Percentiles rank a stretch among this genome's conserved stretches.
Evolutionary conservation across 2,113 vertebrate species (phyloP).

Genomic region (Pipa parva): DNA sequence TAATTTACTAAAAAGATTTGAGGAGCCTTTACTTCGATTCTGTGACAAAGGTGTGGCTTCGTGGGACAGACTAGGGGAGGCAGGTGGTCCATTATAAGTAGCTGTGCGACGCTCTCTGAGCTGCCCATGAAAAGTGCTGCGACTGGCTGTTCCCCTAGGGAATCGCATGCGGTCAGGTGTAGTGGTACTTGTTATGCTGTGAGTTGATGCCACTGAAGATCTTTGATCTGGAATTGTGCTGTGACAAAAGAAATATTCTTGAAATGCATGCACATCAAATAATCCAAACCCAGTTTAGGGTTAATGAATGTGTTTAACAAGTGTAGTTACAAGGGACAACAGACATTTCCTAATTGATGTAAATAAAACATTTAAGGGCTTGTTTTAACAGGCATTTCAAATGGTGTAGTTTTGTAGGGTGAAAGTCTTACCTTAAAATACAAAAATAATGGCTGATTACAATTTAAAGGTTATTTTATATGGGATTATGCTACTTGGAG

Average conservation of each 20-base stretch:
- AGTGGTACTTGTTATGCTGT: constrained; percentile 86
- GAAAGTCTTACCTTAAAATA: too few relatives aligned
- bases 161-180: constrained; percentile 90
- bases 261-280: not conserved
- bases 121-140: constrained; percentile 96
- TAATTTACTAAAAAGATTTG: constrained; percentile 93
- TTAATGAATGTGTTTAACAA: constrained; percentile 41
- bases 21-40: constrained; percentile 86
- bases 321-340: constrained; percentile 7
- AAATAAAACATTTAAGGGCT: too few relatives aligned
- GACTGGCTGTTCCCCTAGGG: constrained; percentile 85
- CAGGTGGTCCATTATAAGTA: constrained; percentile 92
- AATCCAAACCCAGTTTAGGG: constrained; percentile 22
- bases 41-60: constrained; percentile 86
- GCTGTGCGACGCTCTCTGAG: constrained; percentile 89
- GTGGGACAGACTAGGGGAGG: constrained; percentile 89
- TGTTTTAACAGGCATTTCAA: too few relatives aligned
- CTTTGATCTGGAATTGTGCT: constrained; percentile 79
- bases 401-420: too few relatives aligned
- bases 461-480: too few relatives aligned
- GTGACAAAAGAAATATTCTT: constrained; percentile 30
- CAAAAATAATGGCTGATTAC: too few relatives aligned
- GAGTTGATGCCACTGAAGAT: constrained; percentile 88
- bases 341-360: not conserved
- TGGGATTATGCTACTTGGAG: too few relatives aligned